A percentile compares a stretch with the other conserved stretches of the same genome.
Conservation (phyloP, 2,888 invertebrate genomes). For the Pterobdella sp. region DNA sequence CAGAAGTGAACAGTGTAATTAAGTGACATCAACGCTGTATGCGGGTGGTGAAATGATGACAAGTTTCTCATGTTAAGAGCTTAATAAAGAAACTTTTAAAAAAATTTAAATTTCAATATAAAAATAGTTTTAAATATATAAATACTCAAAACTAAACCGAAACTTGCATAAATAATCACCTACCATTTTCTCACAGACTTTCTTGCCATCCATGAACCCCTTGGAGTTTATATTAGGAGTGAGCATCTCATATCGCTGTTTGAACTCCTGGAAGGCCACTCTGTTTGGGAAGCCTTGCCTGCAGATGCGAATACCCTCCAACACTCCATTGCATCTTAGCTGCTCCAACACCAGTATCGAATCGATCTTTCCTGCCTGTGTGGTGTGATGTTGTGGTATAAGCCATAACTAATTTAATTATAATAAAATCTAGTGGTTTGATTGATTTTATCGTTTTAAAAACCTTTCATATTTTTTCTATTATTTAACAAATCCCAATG, state of each 20-base stretch:
- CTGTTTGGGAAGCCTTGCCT: slow-evolving; percentile 99
- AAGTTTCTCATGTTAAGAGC: too few relatives aligned
- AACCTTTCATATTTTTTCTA: neutral
- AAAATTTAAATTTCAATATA: too few relatives aligned
- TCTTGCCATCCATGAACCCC: slow-evolving; percentile 99
- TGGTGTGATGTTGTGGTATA: neutral
- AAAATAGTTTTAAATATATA: too few relatives aligned
- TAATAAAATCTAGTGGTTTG: too few relatives aligned
- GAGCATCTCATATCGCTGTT: slow-evolving; percentile 70
- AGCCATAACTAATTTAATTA: too few relatives aligned
- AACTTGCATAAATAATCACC: too few relatives aligned
- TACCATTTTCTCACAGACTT: slow-evolving; percentile 93
- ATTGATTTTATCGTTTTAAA: too few relatives aligned
- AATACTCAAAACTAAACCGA: too few relatives aligned
- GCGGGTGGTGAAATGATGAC: too few relatives aligned
- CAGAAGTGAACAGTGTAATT: too few relatives aligned
- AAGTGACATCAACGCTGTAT: too few relatives aligned
- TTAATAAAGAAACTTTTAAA: too few relatives aligned
- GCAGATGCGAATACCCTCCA: slow-evolving; percentile 98
- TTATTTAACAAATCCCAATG: neutral
- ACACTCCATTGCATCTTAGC: slow-evolving; percentile 87
- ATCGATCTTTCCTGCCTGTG: slow-evolving; percentile 85
- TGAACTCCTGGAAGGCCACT: slow-evolving; percentile 78
- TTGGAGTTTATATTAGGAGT: slow-evolving; percentile 98
- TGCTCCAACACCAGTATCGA: slow-evolving; percentile 93